Conservation (phyloP, 1,140 invertebrate genomes). For the Zaprionus capensis region DNA sequence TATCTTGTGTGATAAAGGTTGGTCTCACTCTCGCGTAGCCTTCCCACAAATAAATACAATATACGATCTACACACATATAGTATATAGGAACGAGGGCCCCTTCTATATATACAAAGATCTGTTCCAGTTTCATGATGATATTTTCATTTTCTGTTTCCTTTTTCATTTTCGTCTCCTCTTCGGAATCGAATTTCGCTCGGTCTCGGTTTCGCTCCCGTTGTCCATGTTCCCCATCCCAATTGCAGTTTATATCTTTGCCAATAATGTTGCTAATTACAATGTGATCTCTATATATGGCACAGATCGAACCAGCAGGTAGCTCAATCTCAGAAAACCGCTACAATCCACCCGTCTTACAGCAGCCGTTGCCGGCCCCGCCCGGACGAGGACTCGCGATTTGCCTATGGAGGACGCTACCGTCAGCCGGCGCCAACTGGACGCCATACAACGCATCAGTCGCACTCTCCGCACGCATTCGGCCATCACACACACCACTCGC, state of each 20-base stretch:
- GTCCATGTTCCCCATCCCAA: slow-evolving; percentile 1
- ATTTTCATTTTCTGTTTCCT: background rate
- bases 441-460: slow-evolving; percentile 85
- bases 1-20: slow-evolving; percentile 84
- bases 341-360: slow-evolving; percentile 84
- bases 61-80: background rate
- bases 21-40: slow-evolving; percentile 48
- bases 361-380: slow-evolving; percentile 85
- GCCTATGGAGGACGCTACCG: slow-evolving; percentile 91
- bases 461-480: slow-evolving; percentile 84
- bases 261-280: background rate
- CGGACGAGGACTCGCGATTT: slow-evolving; percentile 88
- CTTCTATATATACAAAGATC: background rate
- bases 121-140: background rate
- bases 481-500: slow-evolving; percentile 84
- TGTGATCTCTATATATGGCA: slow-evolving; percentile 18
- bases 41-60: background rate
- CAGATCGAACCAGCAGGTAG: slow-evolving; percentile 84
- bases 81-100: background rate
- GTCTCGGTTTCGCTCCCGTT: slow-evolving; percentile 13
- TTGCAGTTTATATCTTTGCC: background rate
- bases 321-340: slow-evolving; percentile 84
- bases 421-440: slow-evolving; percentile 86
- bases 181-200: slow-evolving; percentile 8
- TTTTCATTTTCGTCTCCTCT: background rate